phyloP scores from a whole-genome alignment of 2,888 invertebrate species.

The Frankliniella intonsa region DNA sequence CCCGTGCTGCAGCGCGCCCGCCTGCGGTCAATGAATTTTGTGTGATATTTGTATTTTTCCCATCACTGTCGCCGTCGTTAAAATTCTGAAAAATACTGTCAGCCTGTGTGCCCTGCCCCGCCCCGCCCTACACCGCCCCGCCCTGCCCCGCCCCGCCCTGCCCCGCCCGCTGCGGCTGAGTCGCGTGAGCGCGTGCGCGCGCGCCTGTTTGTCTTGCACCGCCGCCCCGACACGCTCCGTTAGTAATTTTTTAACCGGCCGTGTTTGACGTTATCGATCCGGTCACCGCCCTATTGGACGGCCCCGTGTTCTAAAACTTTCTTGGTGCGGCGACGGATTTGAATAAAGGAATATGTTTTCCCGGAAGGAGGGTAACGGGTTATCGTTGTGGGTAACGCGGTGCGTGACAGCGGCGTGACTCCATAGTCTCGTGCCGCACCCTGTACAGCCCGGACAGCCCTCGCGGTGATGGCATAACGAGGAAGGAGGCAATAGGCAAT shows the following conservation, averaged over 20 bases:
- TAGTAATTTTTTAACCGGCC: neutral
- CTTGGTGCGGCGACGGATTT: too few relatives aligned
- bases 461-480: too few relatives aligned
- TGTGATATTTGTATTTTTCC: neutral
- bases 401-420: too few relatives aligned
- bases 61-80: neutral
- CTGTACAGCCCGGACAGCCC: too few relatives aligned
- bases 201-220: neutral
- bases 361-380: too few relatives aligned
- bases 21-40: too few relatives aligned
- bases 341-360: too few relatives aligned
- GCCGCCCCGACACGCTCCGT: neutral
- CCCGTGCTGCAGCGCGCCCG: too few relatives aligned
- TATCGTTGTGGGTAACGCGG: too few relatives aligned
- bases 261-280: neutral
- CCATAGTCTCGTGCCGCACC: too few relatives aligned
- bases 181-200: neutral
- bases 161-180: neutral
- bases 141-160: neutral
- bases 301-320: neutral
- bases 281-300: neutral
- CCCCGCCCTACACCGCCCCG: neutral
- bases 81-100: neutral
- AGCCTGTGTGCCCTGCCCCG: neutral
- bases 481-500: too few relatives aligned